Base-by-base conservation (phyloP, 2,113 vertebrate genomes). In the Atrichornis clamosus region DNA sequence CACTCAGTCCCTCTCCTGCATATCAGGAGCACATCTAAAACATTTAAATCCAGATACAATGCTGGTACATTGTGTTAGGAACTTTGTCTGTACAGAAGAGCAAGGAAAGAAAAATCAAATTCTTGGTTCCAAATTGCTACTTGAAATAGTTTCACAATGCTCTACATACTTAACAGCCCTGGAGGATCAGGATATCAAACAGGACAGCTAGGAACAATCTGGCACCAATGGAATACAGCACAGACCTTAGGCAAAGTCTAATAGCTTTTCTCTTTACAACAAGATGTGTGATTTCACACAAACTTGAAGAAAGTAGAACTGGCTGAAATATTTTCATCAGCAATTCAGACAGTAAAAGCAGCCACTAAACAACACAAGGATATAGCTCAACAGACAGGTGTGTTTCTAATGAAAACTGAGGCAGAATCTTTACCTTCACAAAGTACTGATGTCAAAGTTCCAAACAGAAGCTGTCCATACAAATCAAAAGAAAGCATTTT, bases 91-190 rank as follows among this genome's bases (percentile, higher is more conserved):
- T 30, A 62, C 46, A 65, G 64, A 83, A 78, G 0, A 82, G 56
- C 27, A 91, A 76, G 32, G 30, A 67, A 82, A 70, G 26, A 68
- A 88, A 90, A 65, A 79, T 42, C 28, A 81, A 70, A 70, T 47
- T 30, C 19, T 74, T 24, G 1, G 10, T 9, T 70, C 42, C 30
- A 59, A 87, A 70, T 24, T 35, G 59, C 49, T 82, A 46, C 50
- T 62, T 67, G 76, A 53, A 83, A 90, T 26, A 69, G 33, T 37
- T 70, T 62, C 41, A 26, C 19, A 55, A 65, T 44, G 14, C n/a
- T 41, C 0, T 2, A 28, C 1, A 7, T 37, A 23, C 32, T 47
- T 49, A 24, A 24, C 1, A 21, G 64, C 16, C 53, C 67, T 21
- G 2, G 20, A 84, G 49, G 75, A 85, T 27, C 41, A 73, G 37